Evolutionary conservation across 1,140 invertebrate species (phyloP), one percentile per base, ranked within the genome.

Genomic region (Drosophila nigrodunni): DNA sequence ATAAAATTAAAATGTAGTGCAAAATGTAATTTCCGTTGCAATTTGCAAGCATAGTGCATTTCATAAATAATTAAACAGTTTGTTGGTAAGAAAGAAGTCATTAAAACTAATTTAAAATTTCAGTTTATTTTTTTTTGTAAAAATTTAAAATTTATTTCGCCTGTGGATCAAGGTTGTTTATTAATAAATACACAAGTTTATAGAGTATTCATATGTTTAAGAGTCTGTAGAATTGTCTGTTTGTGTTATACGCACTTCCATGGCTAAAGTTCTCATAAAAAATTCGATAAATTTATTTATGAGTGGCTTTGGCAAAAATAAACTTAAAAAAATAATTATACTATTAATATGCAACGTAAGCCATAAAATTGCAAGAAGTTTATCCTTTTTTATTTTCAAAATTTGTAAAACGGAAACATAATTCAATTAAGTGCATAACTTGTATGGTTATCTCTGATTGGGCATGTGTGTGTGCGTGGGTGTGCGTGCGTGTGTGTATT

Each of bases 371-470:
- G 41, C 7, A 35, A 49, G 25, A 30, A 30, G 25, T 30, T 30
- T 30, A 1, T 15, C 8, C 47, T 10, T 37, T 58, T 65, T 35
- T 21, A 21, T 5, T 21, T 50, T 61, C 55, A 13, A 21, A 44
- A 52, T 34, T 54, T 35, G 2, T 46, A 35, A 21, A 49, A 25
- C 34, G 50, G 35, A 61, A 69, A 49, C 37, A 61, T 70, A 58
- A 64, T n/a, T 58, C 52, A 43, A 58, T 58, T 52, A 35, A 54
- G n/a, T 46, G 18, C 39, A n/a, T 15, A 49, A 47, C 39, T 60
- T 60, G 9, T 60, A 11, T 34, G 58, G 1, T 3, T 60, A 39
- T 46, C 30, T 35, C 6, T 50, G 34, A 1, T 1, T 21, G 18
- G 1, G 18, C 1, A 2, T 61, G 59, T 10, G 13, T 50, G 46